phyloP scores from a whole-genome alignment of 2,113 vertebrate genomes.

The Sakesphorus luctuosus region DNA sequence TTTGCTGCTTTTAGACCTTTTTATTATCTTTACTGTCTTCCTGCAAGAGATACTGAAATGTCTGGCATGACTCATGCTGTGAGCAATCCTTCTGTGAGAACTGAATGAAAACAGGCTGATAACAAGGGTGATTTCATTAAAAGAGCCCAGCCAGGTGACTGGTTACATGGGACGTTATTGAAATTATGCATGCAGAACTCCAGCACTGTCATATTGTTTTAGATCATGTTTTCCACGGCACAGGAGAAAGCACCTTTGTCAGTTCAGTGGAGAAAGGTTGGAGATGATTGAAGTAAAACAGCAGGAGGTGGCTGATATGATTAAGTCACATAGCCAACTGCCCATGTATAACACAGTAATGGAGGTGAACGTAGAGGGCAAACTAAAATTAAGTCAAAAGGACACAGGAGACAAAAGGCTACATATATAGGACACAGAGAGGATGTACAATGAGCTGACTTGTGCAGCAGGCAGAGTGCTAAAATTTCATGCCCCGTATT shows the following conservation, averaged over 20 bases:
- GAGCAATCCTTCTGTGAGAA: constrained; percentile 46
- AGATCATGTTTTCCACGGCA: neutral
- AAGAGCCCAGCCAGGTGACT: neutral
- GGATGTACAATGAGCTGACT: neutral
- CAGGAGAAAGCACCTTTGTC: constrained; percentile 37
- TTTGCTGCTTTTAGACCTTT: neutral
- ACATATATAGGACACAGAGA: neutral
- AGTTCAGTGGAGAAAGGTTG: constrained; percentile 48
- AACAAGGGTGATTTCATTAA: constrained; percentile 44
- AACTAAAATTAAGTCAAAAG: constrained; percentile 50
- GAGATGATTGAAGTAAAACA: constrained; percentile 63
- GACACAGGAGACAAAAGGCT: constrained; percentile 44
- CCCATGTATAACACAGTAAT: constrained; percentile 42
- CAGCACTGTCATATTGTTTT: neutral
- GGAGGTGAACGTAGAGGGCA: constrained; percentile 59
- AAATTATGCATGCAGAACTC: constrained; percentile 44
- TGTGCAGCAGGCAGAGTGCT: neutral
- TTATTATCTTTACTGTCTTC: constrained; percentile 1
- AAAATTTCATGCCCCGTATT: neutral
- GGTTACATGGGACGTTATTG: neutral
- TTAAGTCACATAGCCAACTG: constrained; percentile 54
- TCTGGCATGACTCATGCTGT: neutral
- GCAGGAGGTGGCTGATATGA: constrained; percentile 29
- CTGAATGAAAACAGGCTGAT: constrained; percentile 31
- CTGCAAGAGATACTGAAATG: neutral